Base-by-base conservation (phyloP, 2,888 invertebrate species). In the Neelides folsomi region DNA sequence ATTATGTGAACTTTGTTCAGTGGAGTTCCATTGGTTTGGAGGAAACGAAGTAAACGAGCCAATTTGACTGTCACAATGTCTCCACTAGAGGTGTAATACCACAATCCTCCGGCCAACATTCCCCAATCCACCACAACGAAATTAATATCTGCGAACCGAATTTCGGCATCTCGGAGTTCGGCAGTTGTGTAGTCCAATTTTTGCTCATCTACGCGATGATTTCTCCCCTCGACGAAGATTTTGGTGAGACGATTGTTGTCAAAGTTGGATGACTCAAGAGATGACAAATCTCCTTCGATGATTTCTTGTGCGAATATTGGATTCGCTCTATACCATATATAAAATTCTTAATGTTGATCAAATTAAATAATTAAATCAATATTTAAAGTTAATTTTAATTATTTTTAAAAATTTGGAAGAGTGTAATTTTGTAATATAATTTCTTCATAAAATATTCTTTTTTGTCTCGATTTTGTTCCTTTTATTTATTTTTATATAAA, bases 41-140 rank as follows among this genome's bases (percentile, higher is more conserved):
- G 53, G 49, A 59, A 59, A 10, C 35, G 40, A n/a, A 59, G 15
- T 13, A 59, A 56, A 5, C 56, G 42, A 1, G 56, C 56, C 2
- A 59, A 47, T 49, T 57, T 38, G 12, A 54, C 41, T 1, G 50
- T 44, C 6, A 54, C 59, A 39, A 59, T 51, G 10, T 57, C 56
- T 4, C 59, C 59, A 10, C 54, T 57, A 15, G 56, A 56, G 9
- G 57, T 56, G 10, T 54, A 42, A 42, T 52, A 59, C 38, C 53
- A 48, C 1, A 54, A 34, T 12, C 56, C 55, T 46, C 27, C 34
- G 27, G 59, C 59, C n/a, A 59, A 41, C 9, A 38, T 45, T 37
- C 57, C 56, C 50, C 57, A 59, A 27, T 59, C 59, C 37, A 59
- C 51, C 9, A 59, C 50, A 40, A 59, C 54, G 35, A 59, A 59